Evolutionary conservation across 2,888 invertebrate genomes (phyloP).

Genomic region (Zygothrica quintamaculata): DNA sequence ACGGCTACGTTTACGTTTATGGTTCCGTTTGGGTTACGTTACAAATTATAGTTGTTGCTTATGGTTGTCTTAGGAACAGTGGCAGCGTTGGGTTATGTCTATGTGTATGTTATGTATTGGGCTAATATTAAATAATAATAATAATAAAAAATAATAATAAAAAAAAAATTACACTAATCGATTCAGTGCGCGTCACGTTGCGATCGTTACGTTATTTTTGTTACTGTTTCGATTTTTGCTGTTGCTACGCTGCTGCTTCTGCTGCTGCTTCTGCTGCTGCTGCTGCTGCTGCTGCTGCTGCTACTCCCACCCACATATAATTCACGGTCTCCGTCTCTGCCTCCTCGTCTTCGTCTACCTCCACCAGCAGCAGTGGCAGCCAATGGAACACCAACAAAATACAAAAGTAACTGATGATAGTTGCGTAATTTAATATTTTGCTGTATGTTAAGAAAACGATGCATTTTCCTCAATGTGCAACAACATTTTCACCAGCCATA

Average conservation of each 20-base stretch:
- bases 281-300: constrained; percentile 47
- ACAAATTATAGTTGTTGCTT: constrained; percentile 37
- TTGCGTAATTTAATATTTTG: constrained; percentile 83
- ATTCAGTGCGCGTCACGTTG: constrained; percentile 44
- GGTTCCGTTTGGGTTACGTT: constrained; percentile 47
- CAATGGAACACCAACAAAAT: constrained; percentile 73
- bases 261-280: constrained; percentile 21
- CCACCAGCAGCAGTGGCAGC: constrained; percentile 66
- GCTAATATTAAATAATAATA: constrained; percentile 38
- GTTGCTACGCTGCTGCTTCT: constrained; percentile 37
- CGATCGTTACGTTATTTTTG: constrained; percentile 46
- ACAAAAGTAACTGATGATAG: constrained; percentile 83
- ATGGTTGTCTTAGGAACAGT: constrained; percentile 74
- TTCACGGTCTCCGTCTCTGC: constrained; percentile 33
- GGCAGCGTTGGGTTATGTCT: constrained; percentile 75
- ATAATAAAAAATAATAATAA: too few relatives aligned
- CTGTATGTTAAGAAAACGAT: constrained; percentile 83
- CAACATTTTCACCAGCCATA: constrained; percentile 64
- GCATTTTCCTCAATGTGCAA: constrained; percentile 79
- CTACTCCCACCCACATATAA: constrained; percentile 45
- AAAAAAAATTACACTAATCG: constrained; percentile 46
- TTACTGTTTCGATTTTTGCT: constrained; percentile 34
- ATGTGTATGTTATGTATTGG: constrained; percentile 58
- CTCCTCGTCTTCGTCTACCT: constrained; percentile 30
- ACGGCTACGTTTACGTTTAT: constrained; percentile 44